Evolutionary conservation across 2,888 invertebrate genomes (phyloP), one percentile per base, ranked within the genome.

Genomic region (Chironomus tentans): DNA sequence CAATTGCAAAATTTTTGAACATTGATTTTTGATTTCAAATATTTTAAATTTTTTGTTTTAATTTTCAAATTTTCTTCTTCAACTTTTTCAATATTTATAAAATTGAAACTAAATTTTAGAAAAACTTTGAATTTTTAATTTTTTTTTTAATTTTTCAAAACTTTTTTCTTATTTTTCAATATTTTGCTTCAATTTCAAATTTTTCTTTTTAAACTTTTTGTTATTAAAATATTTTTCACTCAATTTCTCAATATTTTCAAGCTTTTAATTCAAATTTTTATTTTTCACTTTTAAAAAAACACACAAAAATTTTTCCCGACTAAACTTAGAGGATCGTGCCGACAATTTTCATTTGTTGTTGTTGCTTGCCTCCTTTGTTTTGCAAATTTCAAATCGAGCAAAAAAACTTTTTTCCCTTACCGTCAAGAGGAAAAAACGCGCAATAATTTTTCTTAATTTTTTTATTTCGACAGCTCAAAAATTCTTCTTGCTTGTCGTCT

Each of bases 381-480:
- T 38, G 38, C 38, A 38, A 38, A 38, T 38, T 38, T 38, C 38
- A 38, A 38, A 10, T 38, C 69, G 24, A 12, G 24, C 22, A 24
- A 15, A 46, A 68, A 15, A 38, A 24, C 2, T 4, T 4, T 68
- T 22, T 65, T 65, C 4, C 6, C 13, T 15, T n/a, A 50, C 50
- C 56, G 56, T 65, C 24, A n/a, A 56, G 24, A 65, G 24, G 4
- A 71, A 21, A 22, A 70, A 70, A 71, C 38, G 72, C 72, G 72
- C 72, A 72, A 72, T 72, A 72, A 68, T 13, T 38, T 61, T 73
- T 15, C 6, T 46, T 38, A n/a, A n/a, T n/a, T n/a, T n/a, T 68
- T 65, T 21, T 65, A 10, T 65, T 65, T 12, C 22, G 4, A 65
- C 3, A 10, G 21, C 15, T 15, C n/a, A n/a, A n/a, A 71, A 56